phyloP scores from a whole-genome alignment of 2,113 vertebrate genomes.

The Crotalus horridus region DNA sequence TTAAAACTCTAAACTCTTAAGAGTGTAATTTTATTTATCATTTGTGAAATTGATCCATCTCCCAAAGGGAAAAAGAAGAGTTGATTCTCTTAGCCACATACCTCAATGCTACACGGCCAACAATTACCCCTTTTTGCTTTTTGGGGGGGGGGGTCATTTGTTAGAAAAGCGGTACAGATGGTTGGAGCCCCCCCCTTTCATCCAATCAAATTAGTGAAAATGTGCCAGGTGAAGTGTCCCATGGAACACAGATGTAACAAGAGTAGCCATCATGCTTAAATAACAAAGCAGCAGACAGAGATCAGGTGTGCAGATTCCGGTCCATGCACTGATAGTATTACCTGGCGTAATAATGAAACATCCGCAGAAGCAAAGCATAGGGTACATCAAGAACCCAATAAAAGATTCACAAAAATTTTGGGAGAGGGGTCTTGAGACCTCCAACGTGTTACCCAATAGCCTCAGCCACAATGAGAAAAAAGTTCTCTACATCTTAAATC shows the following conservation, averaged over 20 bases:
- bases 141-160: fast-evolving
- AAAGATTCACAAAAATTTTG: not conserved
- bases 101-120: not conserved
- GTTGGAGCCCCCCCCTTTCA: not conserved
- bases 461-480: not conserved
- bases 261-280: not conserved
- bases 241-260: not conserved
- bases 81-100: not conserved
- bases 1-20: not conserved
- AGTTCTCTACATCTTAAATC: not conserved
- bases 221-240: not conserved
- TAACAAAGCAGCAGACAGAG: not conserved
- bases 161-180: not conserved
- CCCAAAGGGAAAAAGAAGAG: not conserved
- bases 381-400: not conserved
- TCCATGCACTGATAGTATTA: not conserved
- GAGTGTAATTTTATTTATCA: not conserved
- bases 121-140: not conserved
- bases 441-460: not conserved
- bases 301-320: not conserved
- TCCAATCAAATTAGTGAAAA: not conserved
- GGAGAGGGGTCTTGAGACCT: not conserved
- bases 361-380: not conserved
- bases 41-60: not conserved
- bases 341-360: not conserved